These are phyloP conservation scores for Dryoscopus gambensis DNA, from an alignment of 2,113 vertebrate species.

Conservation along the genomic window DNA sequence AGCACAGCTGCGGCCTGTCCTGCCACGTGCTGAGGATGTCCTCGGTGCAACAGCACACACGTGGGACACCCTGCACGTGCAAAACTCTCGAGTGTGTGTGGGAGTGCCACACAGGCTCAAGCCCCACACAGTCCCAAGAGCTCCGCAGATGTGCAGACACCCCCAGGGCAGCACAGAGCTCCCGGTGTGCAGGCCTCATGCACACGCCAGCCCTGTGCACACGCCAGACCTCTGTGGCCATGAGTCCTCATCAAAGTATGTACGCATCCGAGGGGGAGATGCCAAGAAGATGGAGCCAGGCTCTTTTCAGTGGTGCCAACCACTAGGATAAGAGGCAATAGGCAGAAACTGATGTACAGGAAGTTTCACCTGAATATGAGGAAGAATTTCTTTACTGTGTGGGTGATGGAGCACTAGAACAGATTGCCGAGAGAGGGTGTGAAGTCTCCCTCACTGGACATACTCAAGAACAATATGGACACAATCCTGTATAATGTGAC, in stretches of 20 bases:
- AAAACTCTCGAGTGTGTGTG: accelerated
- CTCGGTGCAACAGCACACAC: neutral
- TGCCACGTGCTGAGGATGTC: neutral
- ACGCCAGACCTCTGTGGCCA: neutral
- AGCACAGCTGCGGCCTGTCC: neutral
- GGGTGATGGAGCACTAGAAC: neutral
- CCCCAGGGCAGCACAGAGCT: neutral
- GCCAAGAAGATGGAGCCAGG: neutral
- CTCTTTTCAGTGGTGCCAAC: neutral
- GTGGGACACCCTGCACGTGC: neutral
- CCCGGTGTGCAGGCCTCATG: accelerated
- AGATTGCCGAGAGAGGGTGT: neutral
- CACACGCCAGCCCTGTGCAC: accelerated
- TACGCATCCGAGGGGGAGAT: too few relatives aligned
- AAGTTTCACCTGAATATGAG: neutral
- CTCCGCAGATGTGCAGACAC: neutral
- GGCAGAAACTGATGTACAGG: neutral
- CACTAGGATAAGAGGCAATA: neutral
- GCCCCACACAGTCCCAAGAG: neutral
- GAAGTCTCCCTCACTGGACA: neutral
- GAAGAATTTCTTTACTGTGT: neutral
- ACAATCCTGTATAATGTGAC: neutral
- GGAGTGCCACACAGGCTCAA: neutral
- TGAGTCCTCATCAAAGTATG: neutral
- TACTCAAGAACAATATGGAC: neutral